Evolutionary conservation across 2,888 invertebrate species (phyloP), one percentile per base, ranked within the genome.

Genomic region (Acrobasis consociella): DNA sequence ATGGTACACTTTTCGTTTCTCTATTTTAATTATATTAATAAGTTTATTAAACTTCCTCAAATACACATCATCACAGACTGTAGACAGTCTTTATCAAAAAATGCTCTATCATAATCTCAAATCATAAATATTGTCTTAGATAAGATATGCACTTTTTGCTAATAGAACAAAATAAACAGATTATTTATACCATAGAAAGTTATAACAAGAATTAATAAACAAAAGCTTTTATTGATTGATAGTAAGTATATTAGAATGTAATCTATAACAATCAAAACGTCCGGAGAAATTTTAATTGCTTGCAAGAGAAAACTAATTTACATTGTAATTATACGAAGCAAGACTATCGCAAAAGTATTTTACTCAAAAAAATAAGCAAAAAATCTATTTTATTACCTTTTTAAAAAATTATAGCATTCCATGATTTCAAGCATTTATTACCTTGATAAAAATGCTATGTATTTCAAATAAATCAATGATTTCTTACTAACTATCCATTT

Each of bases 211-310:
- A 31, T 31, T 31, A 10, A 31, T 37, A 2, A 55, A 55, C 39
- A 15, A 10, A 38, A 55, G 55, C 55, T 55, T 39, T 39, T 11
- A 55, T 11, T 31, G 31, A 52, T n/a, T 10, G 17, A 31, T 31
- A 31, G 22, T 16, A 39, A 31, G 22, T 16, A 39, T 55, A 55
- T 55, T 55, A 55, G 16, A 53, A 53, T 49, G 49, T 49, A 31
- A 16, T 49, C 49, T 46, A 49, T 22, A 49, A 71, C 71, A 78
- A 78, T 76, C 64, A 71, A 75, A 72, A 73, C 75, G 72, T 71
- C 74, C 74, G 76, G 69, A 72, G 73, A 72, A 84, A 81, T 84
- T 77, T 77, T 81, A 81, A 83, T 81, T 75, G 73, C 71, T 65
- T 67, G 65, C 65, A 62, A 69, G 66, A 69, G 70, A 76, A 74